These are phyloP conservation scores for Eptesicus fuscus DNA, from an alignment of 2,113 vertebrate genomes.

Conservation along the genomic window DNA sequence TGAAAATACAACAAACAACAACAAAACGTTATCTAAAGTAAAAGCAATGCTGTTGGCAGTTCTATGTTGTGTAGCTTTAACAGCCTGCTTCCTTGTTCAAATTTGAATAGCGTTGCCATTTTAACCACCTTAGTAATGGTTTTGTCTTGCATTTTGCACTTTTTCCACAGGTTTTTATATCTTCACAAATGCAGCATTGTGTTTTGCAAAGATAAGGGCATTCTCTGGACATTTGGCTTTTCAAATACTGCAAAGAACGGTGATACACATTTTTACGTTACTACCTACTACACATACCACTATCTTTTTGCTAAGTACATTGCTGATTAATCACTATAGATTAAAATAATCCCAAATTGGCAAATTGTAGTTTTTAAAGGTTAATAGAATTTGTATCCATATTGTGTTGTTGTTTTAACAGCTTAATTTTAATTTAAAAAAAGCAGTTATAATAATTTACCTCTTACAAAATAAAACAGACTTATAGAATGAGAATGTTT, in stretches of 20 bases:
- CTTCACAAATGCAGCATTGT: slow-evolving; percentile 7
- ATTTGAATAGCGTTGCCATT: neutral
- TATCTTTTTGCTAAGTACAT: neutral
- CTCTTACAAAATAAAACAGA: neutral
- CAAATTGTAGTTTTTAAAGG: neutral
- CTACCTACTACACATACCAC: neutral
- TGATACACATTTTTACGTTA: neutral
- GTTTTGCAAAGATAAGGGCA: slow-evolving; percentile 39
- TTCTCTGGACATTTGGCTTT: slow-evolving; percentile 21
- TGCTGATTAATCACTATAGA: neutral
- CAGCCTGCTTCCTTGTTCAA: neutral
- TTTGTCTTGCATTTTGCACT: neutral
- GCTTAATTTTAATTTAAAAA: neutral
- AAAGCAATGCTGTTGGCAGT: neutral
- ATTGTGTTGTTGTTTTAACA: neutral
- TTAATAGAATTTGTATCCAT: neutral
- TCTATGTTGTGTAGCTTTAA: neutral
- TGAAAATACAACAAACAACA: neutral
- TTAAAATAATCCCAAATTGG: neutral
- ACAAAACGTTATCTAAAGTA: neutral
- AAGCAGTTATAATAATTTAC: neutral
- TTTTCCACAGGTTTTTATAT: neutral
- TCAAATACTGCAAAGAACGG: neutral
- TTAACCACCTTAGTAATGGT: neutral
- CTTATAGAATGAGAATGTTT: neutral